A percentile compares a stretch with the other conserved stretches of the same genome.
Conservation (phyloP, 1,140 invertebrate genomes). For the Macrotrachela quadricornifera region DNA sequence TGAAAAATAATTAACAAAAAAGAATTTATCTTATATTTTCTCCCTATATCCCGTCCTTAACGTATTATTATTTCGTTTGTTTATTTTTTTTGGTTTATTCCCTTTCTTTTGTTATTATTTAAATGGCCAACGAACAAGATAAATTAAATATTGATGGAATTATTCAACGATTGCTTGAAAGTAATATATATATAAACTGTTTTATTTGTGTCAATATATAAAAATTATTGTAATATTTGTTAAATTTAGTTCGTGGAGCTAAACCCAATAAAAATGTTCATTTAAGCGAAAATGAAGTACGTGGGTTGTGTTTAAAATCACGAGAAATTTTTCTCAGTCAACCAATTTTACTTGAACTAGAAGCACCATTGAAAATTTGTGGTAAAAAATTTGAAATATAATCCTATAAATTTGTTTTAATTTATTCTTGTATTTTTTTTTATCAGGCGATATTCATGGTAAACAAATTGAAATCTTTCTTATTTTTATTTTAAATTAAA, state of each 20-base stretch:
- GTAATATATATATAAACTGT: conserved; percentile 35
- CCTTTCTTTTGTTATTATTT: too few relatives aligned
- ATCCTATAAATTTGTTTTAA: background rate
- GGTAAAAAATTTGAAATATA: conserved; percentile 23
- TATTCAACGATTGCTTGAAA: conserved; percentile 76
- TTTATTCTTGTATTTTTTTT: background rate
- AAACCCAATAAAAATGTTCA: conserved; percentile 73
- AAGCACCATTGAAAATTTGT: conserved; percentile 45
- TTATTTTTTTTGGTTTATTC: too few relatives aligned
- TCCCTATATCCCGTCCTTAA: too few relatives aligned
- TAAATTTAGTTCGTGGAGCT: conserved; percentile 56
- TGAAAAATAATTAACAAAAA: too few relatives aligned
- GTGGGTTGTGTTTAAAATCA: conserved; percentile 68
- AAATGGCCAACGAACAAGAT: conserved; percentile 39
- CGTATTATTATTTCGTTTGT: too few relatives aligned
- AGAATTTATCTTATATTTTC: too few relatives aligned
- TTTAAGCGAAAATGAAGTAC: conserved; percentile 74
- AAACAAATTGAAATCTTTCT: too few relatives aligned
- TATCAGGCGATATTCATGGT: conserved; percentile 74
- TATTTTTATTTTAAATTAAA: too few relatives aligned
- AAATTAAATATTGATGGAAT: conserved; percentile 83
- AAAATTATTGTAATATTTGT: conserved; percentile 1
- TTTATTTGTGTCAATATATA: too few relatives aligned
- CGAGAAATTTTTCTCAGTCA: conserved; percentile 45
- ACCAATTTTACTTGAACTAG: conserved; percentile 42